phyloP scores from a whole-genome alignment of 1,140 invertebrate genomes.

The Solen grandis region DNA sequence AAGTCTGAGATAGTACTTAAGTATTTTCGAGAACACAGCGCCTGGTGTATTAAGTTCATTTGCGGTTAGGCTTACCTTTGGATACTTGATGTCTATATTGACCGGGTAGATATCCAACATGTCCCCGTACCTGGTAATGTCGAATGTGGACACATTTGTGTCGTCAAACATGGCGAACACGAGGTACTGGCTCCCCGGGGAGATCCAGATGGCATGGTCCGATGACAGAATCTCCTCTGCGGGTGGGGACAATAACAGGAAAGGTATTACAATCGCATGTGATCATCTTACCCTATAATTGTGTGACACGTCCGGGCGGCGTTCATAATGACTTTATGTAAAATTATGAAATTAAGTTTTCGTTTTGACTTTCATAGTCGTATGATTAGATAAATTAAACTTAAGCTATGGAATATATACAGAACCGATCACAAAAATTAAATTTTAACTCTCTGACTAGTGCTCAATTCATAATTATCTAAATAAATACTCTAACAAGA shows the following conservation, averaged over 20 bases:
- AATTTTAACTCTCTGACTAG: too few relatives aligned
- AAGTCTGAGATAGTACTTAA: too few relatives aligned
- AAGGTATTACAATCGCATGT: neutral
- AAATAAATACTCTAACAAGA: too few relatives aligned
- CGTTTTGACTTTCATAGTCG: too few relatives aligned
- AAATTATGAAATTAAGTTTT: neutral
- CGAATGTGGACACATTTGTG: conserved; percentile 89
- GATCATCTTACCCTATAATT: neutral
- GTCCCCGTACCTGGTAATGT: conserved; percentile 87
- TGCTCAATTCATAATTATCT: too few relatives aligned
- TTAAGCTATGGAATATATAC: too few relatives aligned
- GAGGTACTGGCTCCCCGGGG: conserved; percentile 91
- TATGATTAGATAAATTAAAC: too few relatives aligned
- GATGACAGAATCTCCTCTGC: conserved; percentile 94
- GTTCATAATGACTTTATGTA: neutral
- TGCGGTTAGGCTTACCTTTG: conserved; percentile 85
- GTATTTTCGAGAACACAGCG: neutral
- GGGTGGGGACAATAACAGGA: conserved; percentile 65
- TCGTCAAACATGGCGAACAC: conserved; percentile 95
- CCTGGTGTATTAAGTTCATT: neutral
- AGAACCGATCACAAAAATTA: neutral
- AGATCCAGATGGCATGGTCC: conserved; percentile 94
- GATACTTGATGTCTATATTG: conserved; percentile 91
- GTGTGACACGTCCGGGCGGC: neutral
- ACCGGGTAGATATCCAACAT: conserved; percentile 80